Percentiles rank a stretch among this genome's conserved stretches.
phyloP scores from a whole-genome alignment of 2,113 vertebrate genomes.

The Asarcornis scutulata region DNA sequence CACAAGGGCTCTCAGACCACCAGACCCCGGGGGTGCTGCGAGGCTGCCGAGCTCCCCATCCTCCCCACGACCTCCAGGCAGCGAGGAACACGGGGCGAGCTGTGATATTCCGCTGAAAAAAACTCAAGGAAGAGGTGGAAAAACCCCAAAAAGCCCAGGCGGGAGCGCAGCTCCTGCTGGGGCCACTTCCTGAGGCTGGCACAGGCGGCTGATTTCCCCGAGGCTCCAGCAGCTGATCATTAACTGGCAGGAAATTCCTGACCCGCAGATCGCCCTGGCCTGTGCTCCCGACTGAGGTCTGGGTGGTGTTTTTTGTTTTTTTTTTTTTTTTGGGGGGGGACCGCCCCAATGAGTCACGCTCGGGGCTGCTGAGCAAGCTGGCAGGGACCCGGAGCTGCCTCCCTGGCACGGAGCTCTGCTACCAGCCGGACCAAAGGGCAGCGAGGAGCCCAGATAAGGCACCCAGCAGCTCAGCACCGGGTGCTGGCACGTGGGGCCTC shows the following conservation, averaged over 20 bases:
- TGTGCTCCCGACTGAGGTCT: not conserved
- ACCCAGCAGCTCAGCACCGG: not conserved
- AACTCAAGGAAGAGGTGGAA: not conserved
- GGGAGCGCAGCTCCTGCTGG: not conserved
- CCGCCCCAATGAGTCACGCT: not conserved
- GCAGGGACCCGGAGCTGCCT: not conserved
- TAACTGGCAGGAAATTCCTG: constrained; percentile 67
- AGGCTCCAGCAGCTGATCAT: constrained; percentile 54
- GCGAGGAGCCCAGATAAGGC: not conserved
- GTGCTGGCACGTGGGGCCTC: not conserved
- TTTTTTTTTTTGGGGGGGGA: not conserved
- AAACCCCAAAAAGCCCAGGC: accelerated
- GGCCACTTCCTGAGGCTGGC: not conserved
- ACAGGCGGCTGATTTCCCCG: not conserved
- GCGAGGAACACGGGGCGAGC: accelerated
- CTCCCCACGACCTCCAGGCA: not conserved
- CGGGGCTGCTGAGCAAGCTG: not conserved
- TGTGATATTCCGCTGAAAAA: accelerated
- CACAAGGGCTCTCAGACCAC: accelerated
- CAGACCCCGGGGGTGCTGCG: not conserved
- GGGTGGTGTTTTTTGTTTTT: not conserved
- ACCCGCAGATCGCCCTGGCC: constrained; percentile 20
- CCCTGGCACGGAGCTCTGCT: not conserved
- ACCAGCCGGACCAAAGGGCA: not conserved
- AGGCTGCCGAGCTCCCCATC: not conserved